phyloP scores from a whole-genome alignment of 2,888 invertebrate species.

The Microplitis deprimator region DNA sequence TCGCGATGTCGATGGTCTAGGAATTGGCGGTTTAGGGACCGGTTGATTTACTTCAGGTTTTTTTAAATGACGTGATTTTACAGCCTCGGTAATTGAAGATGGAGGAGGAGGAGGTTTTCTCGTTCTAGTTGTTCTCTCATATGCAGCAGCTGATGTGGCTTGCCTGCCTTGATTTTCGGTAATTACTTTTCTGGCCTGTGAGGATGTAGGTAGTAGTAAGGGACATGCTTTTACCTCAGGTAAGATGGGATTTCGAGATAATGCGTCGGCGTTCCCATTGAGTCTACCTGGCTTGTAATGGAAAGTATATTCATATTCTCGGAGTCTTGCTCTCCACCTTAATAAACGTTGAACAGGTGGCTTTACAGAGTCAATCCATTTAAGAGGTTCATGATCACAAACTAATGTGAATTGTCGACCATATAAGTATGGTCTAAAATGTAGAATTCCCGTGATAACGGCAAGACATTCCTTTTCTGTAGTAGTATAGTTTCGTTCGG shows the following conservation, averaged over 20 bases:
- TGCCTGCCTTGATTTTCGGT: background rate
- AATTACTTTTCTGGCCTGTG: background rate
- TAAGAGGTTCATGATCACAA: conserved; percentile 42
- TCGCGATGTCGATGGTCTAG: no score
- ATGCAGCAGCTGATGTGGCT: background rate
- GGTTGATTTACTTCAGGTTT: background rate
- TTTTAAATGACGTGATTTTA: no score
- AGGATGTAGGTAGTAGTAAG: background rate
- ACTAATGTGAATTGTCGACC: conserved; percentile 37
- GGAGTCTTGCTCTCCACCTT: conserved; percentile 32
- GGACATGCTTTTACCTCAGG: no score
- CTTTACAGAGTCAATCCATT: conserved; percentile 34
- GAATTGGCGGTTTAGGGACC: background rate
- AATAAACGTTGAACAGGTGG: conserved; percentile 26
- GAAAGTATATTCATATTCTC: conserved; percentile 35
- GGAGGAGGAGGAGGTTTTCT: no score
- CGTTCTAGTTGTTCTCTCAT: no score
- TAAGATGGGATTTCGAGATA: conserved; percentile 17
- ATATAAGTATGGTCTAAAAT: conserved; percentile 40
- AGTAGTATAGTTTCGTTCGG: conserved; percentile 36
- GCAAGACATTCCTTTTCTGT: conserved; percentile 43
- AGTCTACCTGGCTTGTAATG: conserved; percentile 34
- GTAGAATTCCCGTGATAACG: conserved; percentile 26
- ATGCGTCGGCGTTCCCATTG: conserved; percentile 34
- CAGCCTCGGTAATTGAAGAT: no score